These are phyloP conservation scores for Aurelia sp. DNA, from an alignment of 30 jellyfish, hydroid and myxozoan species.

Conservation along the genomic window DNA sequence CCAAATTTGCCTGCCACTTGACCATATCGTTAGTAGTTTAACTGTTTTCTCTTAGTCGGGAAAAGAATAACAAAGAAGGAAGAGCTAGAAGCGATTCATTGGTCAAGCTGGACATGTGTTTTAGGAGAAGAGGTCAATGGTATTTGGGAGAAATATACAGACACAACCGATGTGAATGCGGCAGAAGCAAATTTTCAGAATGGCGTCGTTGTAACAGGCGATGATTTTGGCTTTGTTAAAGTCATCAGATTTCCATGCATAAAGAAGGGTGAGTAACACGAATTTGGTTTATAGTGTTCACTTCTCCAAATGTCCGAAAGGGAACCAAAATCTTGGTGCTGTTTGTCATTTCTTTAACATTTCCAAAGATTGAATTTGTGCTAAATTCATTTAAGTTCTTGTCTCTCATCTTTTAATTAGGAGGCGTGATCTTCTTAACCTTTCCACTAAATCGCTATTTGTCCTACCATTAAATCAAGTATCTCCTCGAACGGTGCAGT, in stretches of 20 bases:
- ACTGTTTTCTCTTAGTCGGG: constrained; percentile 44
- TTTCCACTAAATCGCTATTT: too few relatives aligned
- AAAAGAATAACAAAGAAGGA: constrained; percentile 77
- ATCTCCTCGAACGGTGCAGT: too few relatives aligned
- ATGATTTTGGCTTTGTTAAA: constrained; percentile 89
- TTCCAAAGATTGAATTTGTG: too few relatives aligned
- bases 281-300: neutral
- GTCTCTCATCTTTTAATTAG: too few relatives aligned
- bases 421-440: too few relatives aligned
- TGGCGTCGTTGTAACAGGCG: constrained; percentile 92
- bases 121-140: constrained; percentile 95
- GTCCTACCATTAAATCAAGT: too few relatives aligned
- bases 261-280: constrained; percentile 69
- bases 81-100: constrained; percentile 84
- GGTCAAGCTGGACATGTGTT: constrained; percentile 94
- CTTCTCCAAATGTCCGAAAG: too few relatives aligned
- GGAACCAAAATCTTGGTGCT: too few relatives aligned
- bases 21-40: too few relatives aligned
- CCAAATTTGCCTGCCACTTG: too few relatives aligned
- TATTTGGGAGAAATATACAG: constrained; percentile 91
- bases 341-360: too few relatives aligned
- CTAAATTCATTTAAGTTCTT: too few relatives aligned
- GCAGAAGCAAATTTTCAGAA: constrained; percentile 87
- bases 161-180: constrained; percentile 91
- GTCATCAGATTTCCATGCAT: constrained; percentile 86